Base-by-base conservation (phyloP, 64 coral and sea anemone genomes). In the Astreopora myriophthalma region DNA sequence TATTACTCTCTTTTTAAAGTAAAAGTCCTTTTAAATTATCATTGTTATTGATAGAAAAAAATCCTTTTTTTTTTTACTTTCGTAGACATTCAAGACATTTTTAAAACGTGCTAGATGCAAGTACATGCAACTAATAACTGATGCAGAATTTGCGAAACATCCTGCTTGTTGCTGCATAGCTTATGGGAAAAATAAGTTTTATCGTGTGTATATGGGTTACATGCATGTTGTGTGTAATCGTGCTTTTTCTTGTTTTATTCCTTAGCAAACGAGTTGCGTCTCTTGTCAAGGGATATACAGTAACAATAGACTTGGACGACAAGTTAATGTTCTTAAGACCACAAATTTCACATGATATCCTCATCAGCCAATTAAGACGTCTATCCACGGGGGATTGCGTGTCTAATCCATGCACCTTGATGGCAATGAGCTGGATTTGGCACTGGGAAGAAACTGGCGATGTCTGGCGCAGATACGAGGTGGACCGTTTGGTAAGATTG, bases 361-460 rank as follows among this genome's bases (percentile, higher is more conserved):
- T 37, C 33, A 17, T 37, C 3, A 73, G 31, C 3, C 57, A 48
- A 55, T 90, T 65, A 85, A 84, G 38, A 32, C 79, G 94, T 17
- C 89, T 88, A 0, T 95, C 89, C 30, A 95, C 94, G 4, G 94
- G 65, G 51, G 86, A 89, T 0, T 83, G 35, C 61, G 40, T 32
- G 0, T 37, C 20, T 65, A 0, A 73, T 68, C 52, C 73, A 49
- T 74, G 69, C 16, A 20, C 16, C 16, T 1, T 1, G 8, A 46
- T 71, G 25, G 30, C 94, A 80, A 95, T 81, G 42, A 86, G 30
- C 58, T 95, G 94, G 94, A 31, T 55, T 10, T 95, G 94, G 94
- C 88, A 92, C 74, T 95, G 94, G 94, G 76, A 80, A 46, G 74
- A 72, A 71, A 37, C 79, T 19, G 64, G 62, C 12, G 31, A 69